These are phyloP conservation scores for Argyrosomus regius DNA, from an alignment of 2,797 vertebrate species.

Conservation along the genomic window DNA sequence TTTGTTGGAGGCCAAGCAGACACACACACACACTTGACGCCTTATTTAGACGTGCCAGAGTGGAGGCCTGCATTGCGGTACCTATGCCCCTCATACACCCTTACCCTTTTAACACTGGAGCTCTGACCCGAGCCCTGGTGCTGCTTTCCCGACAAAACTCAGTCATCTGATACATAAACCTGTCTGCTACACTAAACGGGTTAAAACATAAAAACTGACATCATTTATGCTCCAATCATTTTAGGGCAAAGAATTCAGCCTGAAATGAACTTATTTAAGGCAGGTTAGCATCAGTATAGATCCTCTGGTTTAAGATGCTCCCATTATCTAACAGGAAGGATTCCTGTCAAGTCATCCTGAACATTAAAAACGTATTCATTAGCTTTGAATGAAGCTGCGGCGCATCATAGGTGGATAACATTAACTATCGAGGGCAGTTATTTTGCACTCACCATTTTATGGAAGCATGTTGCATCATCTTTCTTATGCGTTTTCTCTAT, in stretches of 20 bases:
- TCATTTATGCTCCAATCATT: background rate
- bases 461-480: slow-evolving; percentile 71
- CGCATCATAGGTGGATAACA: slow-evolving; percentile 2
- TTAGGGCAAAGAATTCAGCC: background rate
- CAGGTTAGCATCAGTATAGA: background rate
- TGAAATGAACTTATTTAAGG: background rate
- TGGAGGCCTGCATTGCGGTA: slow-evolving; percentile 77
- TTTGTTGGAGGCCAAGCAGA: slow-evolving; percentile 53
- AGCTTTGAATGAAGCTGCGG: slow-evolving; percentile 1
- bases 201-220: slow-evolving; percentile 1
- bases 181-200: slow-evolving; percentile 1
- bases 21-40: slow-evolving; percentile 58
- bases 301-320: background rate
- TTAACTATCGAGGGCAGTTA: slow-evolving; percentile 35
- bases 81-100: slow-evolving; percentile 63
- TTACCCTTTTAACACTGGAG: slow-evolving; percentile 69
- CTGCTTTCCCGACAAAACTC: slow-evolving; percentile 20
- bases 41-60: slow-evolving; percentile 81
- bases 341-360: slow-evolving; percentile 1
- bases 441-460: slow-evolving; percentile 48
- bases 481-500: slow-evolving; percentile 57
- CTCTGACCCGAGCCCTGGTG: slow-evolving; percentile 44
- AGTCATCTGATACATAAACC: background rate
- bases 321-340: slow-evolving; percentile 2
- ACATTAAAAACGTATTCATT: slow-evolving; percentile 18